A percentile compares a stretch with the other conserved stretches of the same genome.
These are phyloP conservation scores for Leptopilina myrica DNA, from an alignment of 2,888 invertebrate genomes.

Conservation along the genomic window DNA sequence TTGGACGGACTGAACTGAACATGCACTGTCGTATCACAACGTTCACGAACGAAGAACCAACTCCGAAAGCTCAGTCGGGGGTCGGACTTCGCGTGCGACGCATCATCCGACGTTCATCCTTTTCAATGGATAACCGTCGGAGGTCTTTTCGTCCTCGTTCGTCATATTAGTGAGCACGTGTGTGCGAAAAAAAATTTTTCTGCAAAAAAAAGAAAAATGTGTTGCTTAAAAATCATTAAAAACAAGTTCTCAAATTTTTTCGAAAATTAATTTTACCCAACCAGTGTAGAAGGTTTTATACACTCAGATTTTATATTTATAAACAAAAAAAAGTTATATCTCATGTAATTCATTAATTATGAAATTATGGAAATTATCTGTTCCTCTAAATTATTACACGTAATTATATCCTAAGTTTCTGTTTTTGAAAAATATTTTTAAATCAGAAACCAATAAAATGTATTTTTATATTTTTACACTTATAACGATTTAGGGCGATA, in stretches of 20 bases:
- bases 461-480: background rate
- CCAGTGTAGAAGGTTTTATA: too few species aligned
- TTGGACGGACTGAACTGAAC: background rate
- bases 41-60: conserved; percentile 17
- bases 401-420: too few species aligned
- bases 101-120: conserved; percentile 48
- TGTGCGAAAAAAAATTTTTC: conserved; percentile 14
- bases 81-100: conserved; percentile 68
- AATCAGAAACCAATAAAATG: background rate
- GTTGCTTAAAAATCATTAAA: conserved; percentile 4
- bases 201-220: conserved; percentile 7
- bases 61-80: conserved; percentile 65
- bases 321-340: too few species aligned
- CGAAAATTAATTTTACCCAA: too few species aligned
- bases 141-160: background rate
- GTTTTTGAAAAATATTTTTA: background rate
- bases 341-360: too few species aligned
- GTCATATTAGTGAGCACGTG: conserved; percentile 23
- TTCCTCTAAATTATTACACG: too few species aligned
- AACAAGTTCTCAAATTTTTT: background rate
- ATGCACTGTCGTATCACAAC: conserved; percentile 18
- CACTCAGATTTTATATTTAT: too few species aligned
- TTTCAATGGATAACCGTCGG: conserved; percentile 33
- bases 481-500: conserved; percentile 35
- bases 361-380: too few species aligned